Percentiles rank a stretch among this genome's conserved stretches.
Conservation (phyloP, 92 coral and sea anemone genomes). For the Micromussa lordhowensis region DNA sequence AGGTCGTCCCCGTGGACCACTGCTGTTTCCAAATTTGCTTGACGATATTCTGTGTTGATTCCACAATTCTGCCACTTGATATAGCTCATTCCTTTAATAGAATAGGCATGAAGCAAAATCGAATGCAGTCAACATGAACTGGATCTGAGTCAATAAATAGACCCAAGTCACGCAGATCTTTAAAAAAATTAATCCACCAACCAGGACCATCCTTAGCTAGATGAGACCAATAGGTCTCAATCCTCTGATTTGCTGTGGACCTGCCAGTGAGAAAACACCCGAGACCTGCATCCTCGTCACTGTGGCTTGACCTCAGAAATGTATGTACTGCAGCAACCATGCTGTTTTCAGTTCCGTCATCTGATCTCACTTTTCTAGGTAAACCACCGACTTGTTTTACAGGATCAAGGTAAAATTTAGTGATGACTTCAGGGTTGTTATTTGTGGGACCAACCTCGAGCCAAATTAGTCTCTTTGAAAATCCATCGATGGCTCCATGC, state of each 20-base stretch:
- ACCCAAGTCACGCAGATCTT: constrained; percentile 58
- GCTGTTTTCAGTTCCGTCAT: constrained; percentile 58
- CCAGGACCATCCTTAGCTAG: constrained; percentile 54
- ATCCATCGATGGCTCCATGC: neutral
- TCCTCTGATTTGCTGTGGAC: constrained; percentile 48
- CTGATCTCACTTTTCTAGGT: constrained; percentile 46
- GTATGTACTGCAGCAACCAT: constrained; percentile 41
- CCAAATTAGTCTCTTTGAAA: neutral
- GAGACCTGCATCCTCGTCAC: constrained; percentile 32
- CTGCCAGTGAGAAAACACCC: constrained; percentile 39
- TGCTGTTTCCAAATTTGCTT: constrained; percentile 57
- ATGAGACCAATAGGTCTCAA: constrained; percentile 61
- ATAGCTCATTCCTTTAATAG: constrained; percentile 62
- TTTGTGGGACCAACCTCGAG: neutral
- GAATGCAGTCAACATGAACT: constrained; percentile 64
- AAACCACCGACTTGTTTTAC: constrained; percentile 56
- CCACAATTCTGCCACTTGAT: constrained; percentile 47
- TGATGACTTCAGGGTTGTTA: neutral
- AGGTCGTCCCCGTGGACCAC: constrained; percentile 66
- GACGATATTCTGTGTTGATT: constrained; percentile 59
- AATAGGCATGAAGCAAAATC: constrained; percentile 63
- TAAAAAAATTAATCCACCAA: constrained; percentile 62
- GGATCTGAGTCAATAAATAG: constrained; percentile 64
- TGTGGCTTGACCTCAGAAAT: constrained; percentile 47
- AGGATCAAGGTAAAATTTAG: constrained; percentile 43